A percentile compares a stretch with the other conserved stretches of the same genome.
These are phyloP conservation scores for Drosophila bocqueti DNA, from an alignment of 1,140 invertebrate species.

Conservation along the genomic window DNA sequence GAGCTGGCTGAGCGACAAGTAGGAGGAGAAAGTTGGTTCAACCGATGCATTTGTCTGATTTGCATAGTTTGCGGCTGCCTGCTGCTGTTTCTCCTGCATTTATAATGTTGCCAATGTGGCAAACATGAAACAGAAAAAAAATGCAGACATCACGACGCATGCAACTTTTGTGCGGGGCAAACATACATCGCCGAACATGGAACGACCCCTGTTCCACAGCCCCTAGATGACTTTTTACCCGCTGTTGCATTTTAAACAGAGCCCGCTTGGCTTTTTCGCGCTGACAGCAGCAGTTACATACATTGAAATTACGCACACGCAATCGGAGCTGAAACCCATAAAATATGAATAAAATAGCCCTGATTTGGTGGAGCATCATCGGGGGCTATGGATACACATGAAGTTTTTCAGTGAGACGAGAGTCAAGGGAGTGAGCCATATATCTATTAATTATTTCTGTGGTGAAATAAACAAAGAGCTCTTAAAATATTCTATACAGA, in stretches of 20 bases:
- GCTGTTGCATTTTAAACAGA: conserved; percentile 75
- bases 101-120: conserved; percentile 72
- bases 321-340: conserved; percentile 25
- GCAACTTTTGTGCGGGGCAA: conserved; percentile 52
- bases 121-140: conserved; percentile 26
- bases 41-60: conserved; percentile 67
- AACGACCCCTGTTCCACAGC: not conserved
- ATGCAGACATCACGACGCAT: conserved; percentile 58
- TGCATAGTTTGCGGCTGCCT: conserved; percentile 70
- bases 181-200: conserved; percentile 42
- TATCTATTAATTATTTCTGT: not conserved
- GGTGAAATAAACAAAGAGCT: not conserved
- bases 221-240: conserved; percentile 23
- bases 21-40: conserved; percentile 6
- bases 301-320: conserved; percentile 59
- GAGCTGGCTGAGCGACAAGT: not conserved
- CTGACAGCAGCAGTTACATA: conserved; percentile 74
- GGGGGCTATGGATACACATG: not conserved
- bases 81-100: conserved; percentile 73
- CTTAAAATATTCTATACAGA: not conserved
- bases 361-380: conserved; percentile 11
- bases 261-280: conserved; percentile 56
- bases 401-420: not conserved
- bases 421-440: not conserved
- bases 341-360: conserved; percentile 42